A percentile compares a stretch with the other conserved stretches of the same genome.
Evolutionary conservation across 2,113 vertebrate genomes (phyloP).

Genomic region (Oryzias javanicus): DNA sequence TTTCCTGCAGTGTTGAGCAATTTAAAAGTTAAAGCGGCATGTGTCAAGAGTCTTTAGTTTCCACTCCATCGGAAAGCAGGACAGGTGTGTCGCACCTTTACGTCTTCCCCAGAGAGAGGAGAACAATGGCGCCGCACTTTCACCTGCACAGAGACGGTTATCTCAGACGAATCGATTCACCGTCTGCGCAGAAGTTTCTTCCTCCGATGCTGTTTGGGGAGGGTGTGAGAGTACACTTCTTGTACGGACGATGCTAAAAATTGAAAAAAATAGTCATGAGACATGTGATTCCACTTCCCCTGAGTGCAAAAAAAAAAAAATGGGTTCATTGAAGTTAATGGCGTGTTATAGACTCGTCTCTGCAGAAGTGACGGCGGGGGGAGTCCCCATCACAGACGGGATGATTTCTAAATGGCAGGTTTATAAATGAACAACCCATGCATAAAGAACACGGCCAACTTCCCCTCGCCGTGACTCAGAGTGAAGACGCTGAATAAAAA

Average conservation of each 20-base stretch:
- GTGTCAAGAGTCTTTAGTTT: slow-evolving; percentile 1
- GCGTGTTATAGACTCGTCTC: background rate
- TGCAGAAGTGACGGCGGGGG: slow-evolving; percentile 47
- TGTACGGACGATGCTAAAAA: background rate
- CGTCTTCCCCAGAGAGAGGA: slow-evolving; percentile 30
- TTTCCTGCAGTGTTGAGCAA: slow-evolving; percentile 42
- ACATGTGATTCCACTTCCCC: slow-evolving; percentile 5
- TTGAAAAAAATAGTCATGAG: slow-evolving; percentile 29
- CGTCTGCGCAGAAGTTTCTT: slow-evolving; percentile 71
- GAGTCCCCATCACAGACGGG: slow-evolving; percentile 26
- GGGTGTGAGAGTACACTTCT: slow-evolving; percentile 20
- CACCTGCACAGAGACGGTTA: slow-evolving; percentile 27
- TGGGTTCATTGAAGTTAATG: slow-evolving; percentile 20
- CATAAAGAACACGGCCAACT: slow-evolving; percentile 45
- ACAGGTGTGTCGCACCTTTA: slow-evolving; percentile 37
- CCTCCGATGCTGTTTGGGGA: slow-evolving; percentile 11
- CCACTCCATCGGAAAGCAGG: slow-evolving; percentile 9
- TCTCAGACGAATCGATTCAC: slow-evolving; percentile 18
- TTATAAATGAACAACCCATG: slow-evolving; percentile 26
- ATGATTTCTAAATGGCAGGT: slow-evolving; percentile 26
- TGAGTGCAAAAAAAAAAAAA: background rate
- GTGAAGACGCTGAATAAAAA: slow-evolving; percentile 48
- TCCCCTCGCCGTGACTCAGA: slow-evolving; percentile 66
- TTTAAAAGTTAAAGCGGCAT: slow-evolving; percentile 11
- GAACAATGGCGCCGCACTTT: slow-evolving; percentile 14